Evolutionary conservation across 2,888 invertebrate genomes (phyloP), one percentile per base, ranked within the genome.

Genomic region (Himalopsyche japonica): DNA sequence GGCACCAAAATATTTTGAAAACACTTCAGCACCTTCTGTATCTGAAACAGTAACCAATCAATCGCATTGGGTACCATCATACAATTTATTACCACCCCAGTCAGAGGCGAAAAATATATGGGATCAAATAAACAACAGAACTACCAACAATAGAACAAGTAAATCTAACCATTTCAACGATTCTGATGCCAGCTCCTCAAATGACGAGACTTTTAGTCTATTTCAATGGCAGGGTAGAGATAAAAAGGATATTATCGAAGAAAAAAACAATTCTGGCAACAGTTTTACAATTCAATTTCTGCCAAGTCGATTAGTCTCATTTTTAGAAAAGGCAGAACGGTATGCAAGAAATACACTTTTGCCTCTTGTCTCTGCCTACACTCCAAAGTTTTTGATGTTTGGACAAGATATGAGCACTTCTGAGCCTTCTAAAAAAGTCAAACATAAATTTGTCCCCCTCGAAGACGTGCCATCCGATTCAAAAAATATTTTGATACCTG

Each of bases 301-400:
- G 76, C 97, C 97, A 0, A 95, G 96, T 87, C 92, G 96, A 47
- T 90, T 97, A 1, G 96, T 96, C 0, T 95, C 95, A 5, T 94
- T 97, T 89, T 93, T 97, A 78, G 95, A 96, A 57, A 94, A 96
- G 87, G 97, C 97, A 0, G 97, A 97, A 88, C 93, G 95, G 79
- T 97, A 97, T 89, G 96, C 97, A 0, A 92, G 96, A 81, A 95
- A 96, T 89, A 96, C 96, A 0, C 91, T 96, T 1, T 89, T 96
- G 81, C 96, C 96, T 0, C 89, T 96, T 7, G 96, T 96, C 12
- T 96, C 96, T 18, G 95, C 95, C 76, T 96, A 96, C 89, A 96
- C 96, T 0, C 96, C 96, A 0, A 94, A 94, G 84, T 94, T 96
- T 86, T 94, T 94, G 12, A 93, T 94, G 87, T 93, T 94, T 87